Conservation (phyloP, 2,888 invertebrate species). For the Zaprionus lineosus region DNA sequence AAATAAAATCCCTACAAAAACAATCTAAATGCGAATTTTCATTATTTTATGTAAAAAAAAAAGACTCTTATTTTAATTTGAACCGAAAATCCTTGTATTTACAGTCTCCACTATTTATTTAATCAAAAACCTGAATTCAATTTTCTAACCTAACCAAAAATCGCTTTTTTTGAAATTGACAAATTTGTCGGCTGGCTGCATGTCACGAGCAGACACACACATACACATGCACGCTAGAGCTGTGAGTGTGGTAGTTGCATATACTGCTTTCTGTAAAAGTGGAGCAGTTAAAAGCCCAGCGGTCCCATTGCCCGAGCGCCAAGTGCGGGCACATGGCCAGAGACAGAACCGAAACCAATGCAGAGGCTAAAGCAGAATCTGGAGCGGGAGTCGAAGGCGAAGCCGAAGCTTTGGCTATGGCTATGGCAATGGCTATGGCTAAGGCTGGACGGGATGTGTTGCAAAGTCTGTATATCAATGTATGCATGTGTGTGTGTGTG, state of each 20-base stretch:
- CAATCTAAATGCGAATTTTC: too few species aligned
- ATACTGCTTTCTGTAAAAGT: constrained; percentile 46
- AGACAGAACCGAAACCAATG: constrained; percentile 16
- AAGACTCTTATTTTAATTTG: too few species aligned
- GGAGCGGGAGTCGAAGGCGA: background rate
- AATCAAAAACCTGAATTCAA: too few species aligned
- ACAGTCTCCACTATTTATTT: too few species aligned
- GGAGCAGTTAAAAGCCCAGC: constrained; percentile 72
- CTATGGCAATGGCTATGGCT: constrained; percentile 21
- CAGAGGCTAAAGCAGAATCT: background rate
- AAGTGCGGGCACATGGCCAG: constrained; percentile 15
- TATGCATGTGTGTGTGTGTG: constrained; percentile 9
- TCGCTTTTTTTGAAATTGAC: background rate
- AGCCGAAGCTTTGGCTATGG: constrained; percentile 26
- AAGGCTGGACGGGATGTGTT: constrained; percentile 7
- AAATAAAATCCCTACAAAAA: too few species aligned
- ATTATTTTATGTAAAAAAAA: too few species aligned
- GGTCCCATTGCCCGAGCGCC: constrained; percentile 57
- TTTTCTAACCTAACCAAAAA: too few species aligned
- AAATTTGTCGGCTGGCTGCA: constrained; percentile 50
- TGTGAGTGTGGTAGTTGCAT: constrained; percentile 8
- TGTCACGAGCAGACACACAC: background rate
- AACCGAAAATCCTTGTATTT: too few species aligned
- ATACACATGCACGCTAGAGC: constrained; percentile 3
- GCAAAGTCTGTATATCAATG: constrained; percentile 8